Evolutionary conservation across 2,797 vertebrate species (phyloP), one percentile per base, ranked within the genome.

Genomic region (Coreius guichenoti): DNA sequence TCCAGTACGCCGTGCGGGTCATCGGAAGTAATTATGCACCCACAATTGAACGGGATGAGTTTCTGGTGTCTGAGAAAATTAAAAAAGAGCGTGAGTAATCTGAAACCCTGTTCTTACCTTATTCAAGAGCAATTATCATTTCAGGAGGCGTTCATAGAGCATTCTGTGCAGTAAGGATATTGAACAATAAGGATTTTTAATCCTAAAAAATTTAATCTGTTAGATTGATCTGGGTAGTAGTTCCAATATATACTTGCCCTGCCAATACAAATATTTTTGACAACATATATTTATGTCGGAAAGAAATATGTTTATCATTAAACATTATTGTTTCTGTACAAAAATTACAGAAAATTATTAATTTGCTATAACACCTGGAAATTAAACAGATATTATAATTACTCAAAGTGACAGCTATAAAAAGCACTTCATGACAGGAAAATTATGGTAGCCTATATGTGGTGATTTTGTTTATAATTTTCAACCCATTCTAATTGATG

Each of bases 1-100:
- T 99, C 93, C 98, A 99, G 94, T 99, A 99, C 45, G 98, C 98
- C 0, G 98, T 99, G 47, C 94, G 98, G 83, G 98, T 99, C 88
- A 98, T 99, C 39, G 98, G 98, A 91, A 99, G 98, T 88, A 99
- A 99, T 94, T 99, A 99, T 79, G 98, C 98, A 45, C 98, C 98
- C 63, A 98, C 98, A 0, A 98, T 99, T 43, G 98, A 99, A 82
- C 95, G 98, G 76, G 98, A 99, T 79, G 98, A 99, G 93, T 99
- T 99, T 93, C 95, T 99, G 87, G 98, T 99, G 74, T 97, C 97
- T 0, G 98, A 99, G 93, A 99, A 98, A 92, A 99, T 99, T 91
- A 99, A 99, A 94, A 99, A 99, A 93, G 98, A 99, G 89, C 81
- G 98, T 99, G 94, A 91, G 98, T 96, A 68, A 54, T n/a, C 8